A percentile compares a stretch with the other conserved stretches of the same genome.
Conservation (phyloP, 2,113 vertebrate genomes). For the Helogale parvula region DNA sequence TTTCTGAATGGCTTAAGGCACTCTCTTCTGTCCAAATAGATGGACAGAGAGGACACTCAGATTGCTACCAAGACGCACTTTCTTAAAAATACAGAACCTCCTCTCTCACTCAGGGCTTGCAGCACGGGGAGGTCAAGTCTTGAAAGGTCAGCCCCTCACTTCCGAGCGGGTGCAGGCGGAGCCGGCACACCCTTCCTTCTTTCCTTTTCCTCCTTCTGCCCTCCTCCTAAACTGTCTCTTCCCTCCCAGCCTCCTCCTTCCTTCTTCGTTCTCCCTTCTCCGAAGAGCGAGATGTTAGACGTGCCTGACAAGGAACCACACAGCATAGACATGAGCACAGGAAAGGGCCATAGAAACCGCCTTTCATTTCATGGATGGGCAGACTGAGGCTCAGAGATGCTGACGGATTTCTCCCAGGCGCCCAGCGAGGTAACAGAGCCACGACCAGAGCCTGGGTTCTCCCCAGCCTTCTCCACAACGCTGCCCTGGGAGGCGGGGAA, state of each 20-base stretch:
- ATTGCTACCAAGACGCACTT: too few relatives aligned
- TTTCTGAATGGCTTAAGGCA: neutral
- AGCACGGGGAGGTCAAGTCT: too few relatives aligned
- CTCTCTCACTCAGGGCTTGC: neutral
- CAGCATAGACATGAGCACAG: neutral
- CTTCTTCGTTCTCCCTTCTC: neutral
- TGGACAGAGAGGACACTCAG: neutral
- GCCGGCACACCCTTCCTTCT: neutral
- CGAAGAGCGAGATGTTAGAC: neutral
- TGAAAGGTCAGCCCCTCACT: neutral
- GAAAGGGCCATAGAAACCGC: neutral
- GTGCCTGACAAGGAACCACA: neutral
- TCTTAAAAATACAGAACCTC: neutral
- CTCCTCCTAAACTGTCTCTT: neutral
- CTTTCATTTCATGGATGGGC: neutral
- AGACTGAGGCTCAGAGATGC: neutral
- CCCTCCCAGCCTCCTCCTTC: neutral
- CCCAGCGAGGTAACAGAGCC: neutral
- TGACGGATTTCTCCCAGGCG: neutral
- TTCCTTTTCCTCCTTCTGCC: neutral
- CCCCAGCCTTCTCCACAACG: neutral
- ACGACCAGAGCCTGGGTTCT: accelerated
- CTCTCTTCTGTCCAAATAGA: neutral
- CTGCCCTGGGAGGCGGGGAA: neutral
- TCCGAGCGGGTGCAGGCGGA: neutral